A percentile compares a stretch with the other conserved stretches of the same genome.
phyloP scores from a whole-genome alignment of 2,888 invertebrate species.

The Drosophila merina region DNA sequence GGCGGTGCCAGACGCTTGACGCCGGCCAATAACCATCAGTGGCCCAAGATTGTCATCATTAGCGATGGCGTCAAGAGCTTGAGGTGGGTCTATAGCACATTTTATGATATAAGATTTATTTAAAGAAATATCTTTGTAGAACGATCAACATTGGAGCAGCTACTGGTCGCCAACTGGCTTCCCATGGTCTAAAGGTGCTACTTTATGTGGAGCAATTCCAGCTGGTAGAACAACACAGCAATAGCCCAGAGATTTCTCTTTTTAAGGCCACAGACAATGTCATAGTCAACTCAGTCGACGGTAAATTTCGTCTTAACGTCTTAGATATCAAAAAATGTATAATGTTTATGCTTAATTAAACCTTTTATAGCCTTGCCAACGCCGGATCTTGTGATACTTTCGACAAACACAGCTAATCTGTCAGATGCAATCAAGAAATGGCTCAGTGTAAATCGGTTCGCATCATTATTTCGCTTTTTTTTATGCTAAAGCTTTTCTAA shows the following conservation, averaged over 20 bases:
- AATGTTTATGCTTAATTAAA: no score
- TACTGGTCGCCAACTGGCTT: conserved; percentile 91
- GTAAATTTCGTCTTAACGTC: conserved; percentile 52
- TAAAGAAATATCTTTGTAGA: conserved; percentile 48
- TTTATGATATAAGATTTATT: neutral
- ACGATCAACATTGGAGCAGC: conserved; percentile 88
- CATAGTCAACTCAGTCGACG: conserved; percentile 85
- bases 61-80: conserved; percentile 84
- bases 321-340: no score
- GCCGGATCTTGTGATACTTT: conserved; percentile 84
- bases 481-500: neutral
- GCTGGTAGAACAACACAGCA: conserved; percentile 84
- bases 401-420: conserved; percentile 80
- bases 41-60: conserved; percentile 91
- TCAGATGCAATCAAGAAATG: conserved; percentile 87
- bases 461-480: conserved; percentile 11
- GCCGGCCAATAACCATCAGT: conserved; percentile 94
- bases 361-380: conserved; percentile 82
- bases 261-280: conserved; percentile 88
- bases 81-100: conserved; percentile 39
- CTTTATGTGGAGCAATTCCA: conserved; percentile 86
- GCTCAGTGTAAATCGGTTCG: conserved; percentile 87
- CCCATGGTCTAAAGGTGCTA: conserved; percentile 91
- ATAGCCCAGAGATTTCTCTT: conserved; percentile 86
- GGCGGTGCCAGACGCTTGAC: conserved; percentile 94